Evolutionary conservation across 2,797 vertebrate species (phyloP).

Genomic region (Typhlichthys subterraneus): DNA sequence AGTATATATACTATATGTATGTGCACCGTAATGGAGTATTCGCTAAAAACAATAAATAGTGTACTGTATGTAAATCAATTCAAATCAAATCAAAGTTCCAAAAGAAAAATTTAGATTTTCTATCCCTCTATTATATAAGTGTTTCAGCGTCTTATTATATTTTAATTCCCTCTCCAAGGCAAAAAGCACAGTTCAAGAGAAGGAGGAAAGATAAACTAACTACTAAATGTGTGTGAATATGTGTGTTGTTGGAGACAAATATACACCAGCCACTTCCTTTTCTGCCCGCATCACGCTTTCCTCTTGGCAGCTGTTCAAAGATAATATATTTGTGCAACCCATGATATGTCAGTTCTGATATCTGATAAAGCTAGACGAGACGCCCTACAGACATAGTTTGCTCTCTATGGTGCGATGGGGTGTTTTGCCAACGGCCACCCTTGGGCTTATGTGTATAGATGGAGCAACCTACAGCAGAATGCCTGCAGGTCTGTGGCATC

Average conservation of each 20-base stretch:
- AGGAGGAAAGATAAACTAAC: constrained; percentile 47
- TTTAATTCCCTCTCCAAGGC: constrained; percentile 37
- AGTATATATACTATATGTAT: not conserved
- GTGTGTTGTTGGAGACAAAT: constrained; percentile 33
- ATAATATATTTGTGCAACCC: constrained; percentile 51
- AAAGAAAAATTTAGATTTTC: not conserved
- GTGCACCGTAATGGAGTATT: too few species aligned
- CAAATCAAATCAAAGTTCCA: too few species aligned
- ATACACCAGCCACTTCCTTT: constrained; percentile 52
- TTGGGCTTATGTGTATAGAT: too few species aligned
- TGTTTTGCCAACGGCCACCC: too few species aligned
- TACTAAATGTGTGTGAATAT: constrained; percentile 17
- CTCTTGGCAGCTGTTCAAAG: constrained; percentile 52
- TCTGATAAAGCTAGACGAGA: too few species aligned
- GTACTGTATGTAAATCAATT: too few species aligned
- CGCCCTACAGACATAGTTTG: too few species aligned
- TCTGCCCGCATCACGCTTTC: constrained; percentile 36
- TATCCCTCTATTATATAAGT: too few species aligned
- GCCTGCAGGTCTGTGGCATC: too few species aligned
- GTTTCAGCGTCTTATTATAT: constrained; percentile 1
- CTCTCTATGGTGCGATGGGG: too few species aligned
- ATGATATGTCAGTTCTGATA: constrained; percentile 3
- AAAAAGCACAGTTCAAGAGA: constrained; percentile 25
- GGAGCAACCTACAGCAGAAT: too few species aligned
- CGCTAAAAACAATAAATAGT: too few species aligned